phyloP scores from a whole-genome alignment of 2,113 vertebrate genomes.

The Chaetodon auriga region DNA sequence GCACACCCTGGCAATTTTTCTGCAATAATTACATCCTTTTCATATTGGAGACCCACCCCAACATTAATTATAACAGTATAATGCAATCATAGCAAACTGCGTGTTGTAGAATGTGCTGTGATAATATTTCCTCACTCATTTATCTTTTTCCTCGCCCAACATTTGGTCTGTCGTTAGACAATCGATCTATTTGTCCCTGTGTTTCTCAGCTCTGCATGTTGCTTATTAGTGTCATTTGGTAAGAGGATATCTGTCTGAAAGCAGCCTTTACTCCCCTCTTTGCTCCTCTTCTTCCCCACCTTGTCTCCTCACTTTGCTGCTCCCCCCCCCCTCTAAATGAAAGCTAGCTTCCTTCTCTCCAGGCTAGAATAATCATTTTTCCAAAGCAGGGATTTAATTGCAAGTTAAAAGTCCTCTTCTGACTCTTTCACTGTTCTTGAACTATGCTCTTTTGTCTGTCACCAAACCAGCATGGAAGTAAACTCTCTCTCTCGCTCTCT shows the following conservation, averaged over 20 bases:
- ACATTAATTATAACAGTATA: constrained; percentile 71
- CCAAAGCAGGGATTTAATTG: constrained; percentile 77
- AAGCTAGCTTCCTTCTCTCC: constrained; percentile 54
- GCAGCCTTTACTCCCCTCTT: constrained; percentile 34
- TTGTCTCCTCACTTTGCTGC: constrained; percentile 24
- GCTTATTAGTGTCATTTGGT: constrained; percentile 65
- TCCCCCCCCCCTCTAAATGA: constrained; percentile 39
- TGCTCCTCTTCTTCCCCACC: constrained; percentile 36
- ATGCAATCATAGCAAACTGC: constrained; percentile 63
- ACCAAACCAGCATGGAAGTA: constrained; percentile 55
- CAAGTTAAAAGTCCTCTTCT: constrained; percentile 69
- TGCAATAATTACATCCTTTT: constrained; percentile 71
- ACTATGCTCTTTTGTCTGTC: constrained; percentile 75
- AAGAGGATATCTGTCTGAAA: constrained; percentile 58
- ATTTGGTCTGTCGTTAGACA: constrained; percentile 29
- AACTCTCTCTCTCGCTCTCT: constrained; percentile 37
- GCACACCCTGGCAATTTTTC: constrained; percentile 35
- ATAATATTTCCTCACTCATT: constrained; percentile 68
- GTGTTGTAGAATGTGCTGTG: constrained; percentile 61
- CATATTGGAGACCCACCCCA: constrained; percentile 46
- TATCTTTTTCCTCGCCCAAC: constrained; percentile 50
- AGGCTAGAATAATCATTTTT: constrained; percentile 68
- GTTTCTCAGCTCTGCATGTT: constrained; percentile 31
- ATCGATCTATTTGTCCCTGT: constrained; percentile 59
- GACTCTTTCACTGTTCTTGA: constrained; percentile 75